Evolutionary conservation across 2,797 vertebrate genomes (phyloP), one percentile per base, ranked within the genome.

Genomic region (Antennarius maculatus): DNA sequence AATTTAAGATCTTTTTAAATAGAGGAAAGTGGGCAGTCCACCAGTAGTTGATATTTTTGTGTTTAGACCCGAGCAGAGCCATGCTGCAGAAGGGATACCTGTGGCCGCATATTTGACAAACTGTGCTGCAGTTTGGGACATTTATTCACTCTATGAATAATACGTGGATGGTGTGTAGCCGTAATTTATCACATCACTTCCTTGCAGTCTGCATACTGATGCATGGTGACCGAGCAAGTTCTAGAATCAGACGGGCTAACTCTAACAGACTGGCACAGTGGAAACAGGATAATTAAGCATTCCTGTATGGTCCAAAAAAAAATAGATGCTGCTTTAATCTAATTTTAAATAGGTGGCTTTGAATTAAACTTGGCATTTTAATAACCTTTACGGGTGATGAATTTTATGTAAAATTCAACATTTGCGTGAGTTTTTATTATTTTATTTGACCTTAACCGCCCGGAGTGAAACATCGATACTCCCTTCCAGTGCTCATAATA

Each of bases 1-100:
- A 67, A 49, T 79, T 82, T 61, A 66, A 76, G 72, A 66, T 75
- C 34, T 58, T 79, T 79, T 77, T 69, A 77, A 69, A 67, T 61
- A 60, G 61, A 56, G 49, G 4, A 66, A 67, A 77, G 56, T 71
- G 51, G 50, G 69, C 37, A 69, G 61, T 77, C 54, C 62, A 68
- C 14, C 14, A 49, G 14, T 52, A 48, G 56, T 43, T 49, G 55
- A 61, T 55, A 48, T 69, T 71, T 68, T 48, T 43, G 70, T 59
- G 55, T 76, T 75, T 76, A 47, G 41, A 70, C 10, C 46, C 41
- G 66, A 59, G 31, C 28, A 14, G 34, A 65, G 45, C 63, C 37
- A n/a, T 1, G 7, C 15, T 16, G 48, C 59, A 56, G 29, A 51
- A 34, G 41, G 23, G 49, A 71, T 72, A 80, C 69, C 71, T 78